phyloP scores from a whole-genome alignment of 2,113 vertebrate genomes.

The Etheostoma spectabile region DNA sequence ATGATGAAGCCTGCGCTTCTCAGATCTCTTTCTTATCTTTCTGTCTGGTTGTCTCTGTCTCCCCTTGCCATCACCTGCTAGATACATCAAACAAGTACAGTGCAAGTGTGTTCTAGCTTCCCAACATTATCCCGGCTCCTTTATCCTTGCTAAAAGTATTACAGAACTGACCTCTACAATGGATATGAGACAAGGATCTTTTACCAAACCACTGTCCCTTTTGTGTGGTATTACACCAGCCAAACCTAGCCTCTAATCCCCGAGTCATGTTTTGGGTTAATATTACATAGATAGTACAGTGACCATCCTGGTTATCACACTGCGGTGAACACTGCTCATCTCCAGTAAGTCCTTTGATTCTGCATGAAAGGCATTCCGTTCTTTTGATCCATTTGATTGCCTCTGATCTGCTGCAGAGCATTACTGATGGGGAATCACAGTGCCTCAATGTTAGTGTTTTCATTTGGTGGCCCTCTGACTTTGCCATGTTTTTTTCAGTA shows the following conservation, averaged over 20 bases:
- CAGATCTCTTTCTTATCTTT: conserved; percentile 36
- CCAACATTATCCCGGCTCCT: background rate
- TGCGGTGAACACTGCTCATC: conserved; percentile 27
- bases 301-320: conserved; percentile 16
- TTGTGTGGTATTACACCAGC: background rate
- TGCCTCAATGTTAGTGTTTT: background rate
- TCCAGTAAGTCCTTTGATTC: conserved; percentile 31
- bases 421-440: conserved; percentile 1
- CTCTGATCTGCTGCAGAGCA: conserved; percentile 26
- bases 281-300: conserved; percentile 12
- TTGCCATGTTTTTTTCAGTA: background rate
- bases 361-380: conserved; percentile 24
- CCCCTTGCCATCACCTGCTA: background rate
- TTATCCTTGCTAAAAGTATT: background rate
- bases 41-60: conserved; percentile 23
- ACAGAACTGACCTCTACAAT: background rate
- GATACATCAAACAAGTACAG: conserved; percentile 8
- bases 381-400: conserved; percentile 36
- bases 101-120: conserved; percentile 3
- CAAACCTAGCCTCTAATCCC: background rate
- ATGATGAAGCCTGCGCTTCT: conserved; percentile 4
- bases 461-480: background rate
- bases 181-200: background rate
- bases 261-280: background rate
- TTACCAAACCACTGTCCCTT: background rate